phyloP scores from a whole-genome alignment of 2,888 invertebrate species.

The Eupithecia pulchellata region DNA sequence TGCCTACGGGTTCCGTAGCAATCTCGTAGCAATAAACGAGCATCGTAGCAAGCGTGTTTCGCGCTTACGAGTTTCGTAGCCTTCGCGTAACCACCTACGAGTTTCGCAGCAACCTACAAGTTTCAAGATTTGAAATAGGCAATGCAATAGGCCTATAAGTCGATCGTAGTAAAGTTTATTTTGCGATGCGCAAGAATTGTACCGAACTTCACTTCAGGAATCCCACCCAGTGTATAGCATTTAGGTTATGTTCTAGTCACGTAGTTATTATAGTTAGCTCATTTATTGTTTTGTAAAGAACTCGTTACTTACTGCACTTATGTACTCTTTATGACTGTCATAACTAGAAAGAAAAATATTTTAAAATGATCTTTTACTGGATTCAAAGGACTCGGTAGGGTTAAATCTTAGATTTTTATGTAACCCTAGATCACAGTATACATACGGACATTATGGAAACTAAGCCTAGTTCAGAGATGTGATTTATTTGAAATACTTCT shows the following conservation, averaged over 20 bases:
- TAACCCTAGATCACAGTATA: too few relatives aligned
- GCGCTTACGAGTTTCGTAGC: too few relatives aligned
- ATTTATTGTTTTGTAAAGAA: constrained; percentile 31
- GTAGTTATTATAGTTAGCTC: constrained; percentile 3
- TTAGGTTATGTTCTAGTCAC: constrained; percentile 22
- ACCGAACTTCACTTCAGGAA: background rate
- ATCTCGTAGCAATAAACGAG: too few relatives aligned
- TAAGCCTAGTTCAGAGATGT: too few relatives aligned
- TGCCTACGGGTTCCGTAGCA: too few relatives aligned
- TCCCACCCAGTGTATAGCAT: background rate
- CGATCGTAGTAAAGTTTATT: background rate
- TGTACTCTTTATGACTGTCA: background rate
- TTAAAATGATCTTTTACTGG: background rate
- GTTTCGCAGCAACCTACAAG: too few relatives aligned
- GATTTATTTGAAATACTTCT: too few relatives aligned
- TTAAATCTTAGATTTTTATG: background rate
- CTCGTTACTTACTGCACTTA: constrained; percentile 39
- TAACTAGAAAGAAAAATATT: background rate
- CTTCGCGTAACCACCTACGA: too few relatives aligned
- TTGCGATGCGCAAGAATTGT: background rate
- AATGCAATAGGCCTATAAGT: background rate
- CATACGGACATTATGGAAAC: too few relatives aligned
- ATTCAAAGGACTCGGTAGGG: background rate
- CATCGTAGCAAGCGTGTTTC: too few relatives aligned
- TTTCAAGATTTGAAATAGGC: background rate